Evolutionary conservation across 2,797 vertebrate species (phyloP).

Genomic region (Delichon dasypus): DNA sequence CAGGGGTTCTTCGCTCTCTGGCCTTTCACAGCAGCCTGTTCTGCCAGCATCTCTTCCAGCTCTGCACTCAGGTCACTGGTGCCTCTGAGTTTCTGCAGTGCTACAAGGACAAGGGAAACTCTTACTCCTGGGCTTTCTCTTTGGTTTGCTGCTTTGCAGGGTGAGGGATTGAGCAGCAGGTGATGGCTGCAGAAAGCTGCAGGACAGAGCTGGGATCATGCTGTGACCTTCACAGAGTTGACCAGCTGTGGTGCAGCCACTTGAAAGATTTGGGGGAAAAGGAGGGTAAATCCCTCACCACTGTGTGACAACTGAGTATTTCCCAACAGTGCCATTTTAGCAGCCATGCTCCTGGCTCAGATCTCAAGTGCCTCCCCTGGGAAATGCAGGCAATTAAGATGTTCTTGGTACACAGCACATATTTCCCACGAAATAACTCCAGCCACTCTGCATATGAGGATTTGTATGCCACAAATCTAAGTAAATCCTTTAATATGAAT

Average conservation of each 20-base stretch:
- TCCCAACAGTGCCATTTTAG: not conserved
- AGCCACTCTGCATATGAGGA: not conserved
- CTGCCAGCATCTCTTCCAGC: slow-evolving; percentile 86
- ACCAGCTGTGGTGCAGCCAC: not conserved
- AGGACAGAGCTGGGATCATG: not conserved
- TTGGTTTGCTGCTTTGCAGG: not conserved
- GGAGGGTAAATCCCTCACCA: not conserved
- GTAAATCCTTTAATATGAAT: slow-evolving; percentile 43
- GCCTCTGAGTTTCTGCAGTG: slow-evolving; percentile 81
- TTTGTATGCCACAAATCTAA: slow-evolving; percentile 42
- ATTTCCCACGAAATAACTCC: slow-evolving; percentile 5
- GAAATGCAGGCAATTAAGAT: not conserved
- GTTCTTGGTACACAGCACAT: not conserved
- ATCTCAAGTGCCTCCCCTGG: not conserved
- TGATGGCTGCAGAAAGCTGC: not conserved
- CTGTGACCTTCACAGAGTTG: not conserved
- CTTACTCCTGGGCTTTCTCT: not conserved
- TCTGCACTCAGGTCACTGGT: slow-evolving; percentile 77
- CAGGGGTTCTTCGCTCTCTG: slow-evolving; percentile 72
- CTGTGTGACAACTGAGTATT: not conserved
- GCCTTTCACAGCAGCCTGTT: slow-evolving; percentile 79
- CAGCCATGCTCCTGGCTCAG: not conserved
- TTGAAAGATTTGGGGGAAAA: not conserved
- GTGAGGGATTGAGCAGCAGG: not conserved
- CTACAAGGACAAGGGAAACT: slow-evolving; percentile 61